phyloP scores from a whole-genome alignment of 1,140 invertebrate species.

The Drosophila pallidifrons region DNA sequence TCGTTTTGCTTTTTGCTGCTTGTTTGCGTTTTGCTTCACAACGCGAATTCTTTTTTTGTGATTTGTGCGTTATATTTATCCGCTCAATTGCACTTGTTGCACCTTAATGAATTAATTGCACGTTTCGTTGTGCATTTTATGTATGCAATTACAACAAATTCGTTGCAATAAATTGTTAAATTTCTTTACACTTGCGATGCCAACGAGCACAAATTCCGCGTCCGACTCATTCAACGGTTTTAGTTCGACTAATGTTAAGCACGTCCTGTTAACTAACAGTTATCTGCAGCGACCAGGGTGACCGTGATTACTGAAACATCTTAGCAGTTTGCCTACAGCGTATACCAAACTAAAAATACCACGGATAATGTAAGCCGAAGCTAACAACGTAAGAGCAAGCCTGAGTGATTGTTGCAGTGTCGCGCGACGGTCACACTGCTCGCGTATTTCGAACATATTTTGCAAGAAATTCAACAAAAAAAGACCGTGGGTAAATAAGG shows the following conservation, averaged over 20 bases:
- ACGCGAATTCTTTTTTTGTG: slow-evolving; percentile 33
- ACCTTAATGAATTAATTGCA: slow-evolving; percentile 42
- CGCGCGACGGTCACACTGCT: slow-evolving; percentile 22
- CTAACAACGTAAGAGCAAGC: not conserved
- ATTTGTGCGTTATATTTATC: slow-evolving; percentile 35
- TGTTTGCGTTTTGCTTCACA: slow-evolving; percentile 51
- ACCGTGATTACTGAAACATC: not conserved
- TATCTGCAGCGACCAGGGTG: not conserved
- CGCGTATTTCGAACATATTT: slow-evolving; percentile 44
- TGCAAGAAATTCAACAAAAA: slow-evolving; percentile 49
- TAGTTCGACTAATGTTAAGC: slow-evolving; percentile 42
- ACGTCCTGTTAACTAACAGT: slow-evolving; percentile 44
- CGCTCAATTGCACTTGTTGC: slow-evolving; percentile 21
- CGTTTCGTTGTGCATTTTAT: slow-evolving; percentile 31
- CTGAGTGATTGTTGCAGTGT: not conserved
- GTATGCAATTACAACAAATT: slow-evolving; percentile 40
- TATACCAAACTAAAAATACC: not conserved
- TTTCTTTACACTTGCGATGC: slow-evolving; percentile 46
- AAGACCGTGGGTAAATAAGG: slow-evolving; percentile 39
- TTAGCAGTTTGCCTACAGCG: too few relatives aligned
- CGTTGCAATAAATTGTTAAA: slow-evolving; percentile 55
- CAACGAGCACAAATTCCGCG: slow-evolving; percentile 40
- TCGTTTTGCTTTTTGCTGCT: slow-evolving; percentile 53
- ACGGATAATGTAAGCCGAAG: not conserved
- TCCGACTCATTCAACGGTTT: slow-evolving; percentile 41